Percentiles rank a stretch among this genome's conserved stretches.
Evolutionary conservation across 2,797 vertebrate species (phyloP).

Genomic region (Chelmon rostratus): DNA sequence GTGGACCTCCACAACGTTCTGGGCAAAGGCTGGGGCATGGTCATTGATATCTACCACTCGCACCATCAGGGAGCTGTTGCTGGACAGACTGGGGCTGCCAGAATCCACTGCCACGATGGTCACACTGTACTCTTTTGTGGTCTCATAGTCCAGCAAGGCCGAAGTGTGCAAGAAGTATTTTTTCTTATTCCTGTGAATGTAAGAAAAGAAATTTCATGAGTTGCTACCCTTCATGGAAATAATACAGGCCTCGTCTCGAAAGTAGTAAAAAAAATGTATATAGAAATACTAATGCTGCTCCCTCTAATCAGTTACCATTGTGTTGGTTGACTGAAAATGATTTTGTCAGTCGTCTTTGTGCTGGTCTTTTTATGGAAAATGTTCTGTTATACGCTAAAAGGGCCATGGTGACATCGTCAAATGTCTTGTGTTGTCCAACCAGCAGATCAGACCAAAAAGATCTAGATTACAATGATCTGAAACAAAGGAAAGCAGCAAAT

Average conservation of each 20-base stretch:
- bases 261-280: neutral
- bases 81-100: constrained; percentile 95
- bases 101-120: constrained; percentile 97
- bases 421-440: neutral
- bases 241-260: neutral
- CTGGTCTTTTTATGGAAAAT: constrained; percentile 9
- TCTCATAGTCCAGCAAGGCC: constrained; percentile 94
- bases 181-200: constrained; percentile 90
- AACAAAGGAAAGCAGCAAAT: constrained; percentile 7
- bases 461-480: neutral
- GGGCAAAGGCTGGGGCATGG: constrained; percentile 92
- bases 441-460: neutral
- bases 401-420: neutral
- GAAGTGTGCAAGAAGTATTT: constrained; percentile 98
- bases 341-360: constrained; percentile 6
- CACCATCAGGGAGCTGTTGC: constrained; percentile 95
- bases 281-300: neutral
- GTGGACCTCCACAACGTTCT: constrained; percentile 92
- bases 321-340: constrained; percentile 2
- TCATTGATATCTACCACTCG: constrained; percentile 95
- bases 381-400: constrained; percentile 13
- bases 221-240: neutral
- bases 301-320: constrained; percentile 10
- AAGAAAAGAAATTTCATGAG: constrained; percentile 34
- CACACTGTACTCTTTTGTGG: constrained; percentile 93